Evolutionary conservation across 2,113 vertebrate species (phyloP), one percentile per base, ranked within the genome.

Genomic region (Nibea coibor): DNA sequence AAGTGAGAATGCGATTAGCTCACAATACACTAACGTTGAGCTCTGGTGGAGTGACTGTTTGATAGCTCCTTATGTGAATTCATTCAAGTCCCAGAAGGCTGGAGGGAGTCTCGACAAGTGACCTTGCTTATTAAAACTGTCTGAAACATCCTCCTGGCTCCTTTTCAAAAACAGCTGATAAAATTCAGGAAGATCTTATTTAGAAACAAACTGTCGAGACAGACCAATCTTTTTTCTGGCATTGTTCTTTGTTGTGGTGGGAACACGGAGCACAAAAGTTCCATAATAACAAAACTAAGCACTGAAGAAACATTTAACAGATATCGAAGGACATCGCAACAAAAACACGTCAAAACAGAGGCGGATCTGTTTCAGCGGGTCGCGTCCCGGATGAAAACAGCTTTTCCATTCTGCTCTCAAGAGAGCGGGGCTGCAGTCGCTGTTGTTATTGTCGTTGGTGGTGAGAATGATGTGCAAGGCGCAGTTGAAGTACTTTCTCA

Each of bases 401-500:
- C 12, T 0, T 59, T 66, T 80, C 31, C 78, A 45, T 69, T 74
- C 51, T 28, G 19, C 39, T 80, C 62, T 85, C 51, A 3, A 28
- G 75, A 82, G 72, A 35, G 61, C 8, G 11, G 12, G 81, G 95
- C 94, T 51, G 65, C 54, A 61, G 35, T 51, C 53, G 66, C 17
- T 78, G 24, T 24, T 81, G 17, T 58, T 64, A 10, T 17, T 64
- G 35, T 42, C 62, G 56, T 2, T 58, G 22, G 0, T 72, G 31
- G 24, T 67, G 42, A 4, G 48, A 35, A 7, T 22, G 71, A n/a
- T 50, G 54, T 68, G 28, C 59, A 14, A 24, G 51, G 79, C 0
- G 6, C 14, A 67, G 67, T 43, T 43, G 5, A 24, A 42, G 48
- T 9, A 17, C 19, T 56, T 83, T 86, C 97, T 95, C 91, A 99